These are phyloP conservation scores for Plagodis dolabraria DNA, from an alignment of 2,888 invertebrate species.

Conservation along the genomic window DNA sequence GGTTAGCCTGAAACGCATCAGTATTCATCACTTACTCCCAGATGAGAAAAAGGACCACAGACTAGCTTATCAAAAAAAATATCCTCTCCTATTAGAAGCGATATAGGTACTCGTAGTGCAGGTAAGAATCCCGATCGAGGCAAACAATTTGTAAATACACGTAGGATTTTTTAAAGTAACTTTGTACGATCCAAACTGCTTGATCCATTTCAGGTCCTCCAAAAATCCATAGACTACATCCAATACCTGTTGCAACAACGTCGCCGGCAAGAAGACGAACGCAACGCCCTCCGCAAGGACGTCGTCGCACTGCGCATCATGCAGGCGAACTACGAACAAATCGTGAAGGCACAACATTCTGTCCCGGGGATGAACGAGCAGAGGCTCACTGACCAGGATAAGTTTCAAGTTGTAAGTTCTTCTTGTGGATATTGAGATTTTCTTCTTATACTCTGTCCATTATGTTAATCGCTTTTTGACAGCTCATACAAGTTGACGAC, in stretches of 20 bases:
- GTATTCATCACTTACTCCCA: too few species aligned
- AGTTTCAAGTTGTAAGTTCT: conserved; percentile 95
- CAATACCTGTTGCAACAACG: conserved; percentile 96
- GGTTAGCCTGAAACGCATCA: too few species aligned
- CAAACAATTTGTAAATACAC: too few species aligned
- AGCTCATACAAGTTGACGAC: too few species aligned
- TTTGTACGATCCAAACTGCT: background rate
- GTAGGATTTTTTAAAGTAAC: background rate
- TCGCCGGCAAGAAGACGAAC: conserved; percentile 97
- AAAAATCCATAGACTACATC: conserved; percentile 97
- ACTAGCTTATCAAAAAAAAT: too few species aligned
- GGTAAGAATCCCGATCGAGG: too few species aligned
- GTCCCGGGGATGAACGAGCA: conserved; percentile 95
- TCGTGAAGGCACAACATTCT: conserved; percentile 97
- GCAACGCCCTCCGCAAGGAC: conserved; percentile 95
- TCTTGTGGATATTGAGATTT: too few species aligned
- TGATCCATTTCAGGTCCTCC: conserved; percentile 87
- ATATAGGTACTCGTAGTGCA: too few species aligned
- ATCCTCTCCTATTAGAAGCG: too few species aligned
- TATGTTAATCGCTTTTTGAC: too few species aligned
- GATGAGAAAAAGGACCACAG: too few species aligned
- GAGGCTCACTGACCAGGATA: conserved; percentile 96
- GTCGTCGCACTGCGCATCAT: conserved; percentile 96
- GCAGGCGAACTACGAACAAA: conserved; percentile 98
- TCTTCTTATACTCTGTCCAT: too few species aligned